phyloP scores from a whole-genome alignment of 2,888 invertebrate genomes.

The Sialis fuliginosa region DNA sequence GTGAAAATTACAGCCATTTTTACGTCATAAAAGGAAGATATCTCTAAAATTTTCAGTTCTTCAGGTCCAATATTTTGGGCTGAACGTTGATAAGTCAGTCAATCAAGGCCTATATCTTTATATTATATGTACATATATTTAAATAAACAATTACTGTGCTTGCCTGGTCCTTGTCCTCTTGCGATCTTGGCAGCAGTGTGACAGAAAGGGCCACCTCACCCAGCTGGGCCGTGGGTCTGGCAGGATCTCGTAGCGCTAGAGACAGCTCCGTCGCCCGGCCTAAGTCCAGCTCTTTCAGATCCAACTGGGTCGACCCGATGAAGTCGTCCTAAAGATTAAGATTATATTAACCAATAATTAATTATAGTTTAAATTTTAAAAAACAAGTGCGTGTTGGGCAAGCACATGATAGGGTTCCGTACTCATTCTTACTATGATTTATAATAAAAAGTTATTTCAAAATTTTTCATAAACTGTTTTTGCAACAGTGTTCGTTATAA shows the following conservation, averaged over 20 bases:
- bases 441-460: too few relatives aligned
- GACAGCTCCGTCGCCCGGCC: slow-evolving; percentile 59
- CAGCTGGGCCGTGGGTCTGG: slow-evolving; percentile 43
- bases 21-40: too few relatives aligned
- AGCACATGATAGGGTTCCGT: too few relatives aligned
- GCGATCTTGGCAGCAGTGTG: slow-evolving; percentile 80
- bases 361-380: background rate
- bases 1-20: too few relatives aligned
- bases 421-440: too few relatives aligned
- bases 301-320: slow-evolving; percentile 82
- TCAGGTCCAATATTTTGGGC: too few relatives aligned
- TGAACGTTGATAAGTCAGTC: too few relatives aligned
- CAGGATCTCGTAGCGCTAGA: slow-evolving; percentile 63
- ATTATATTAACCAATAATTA: background rate
- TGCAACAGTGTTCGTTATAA: too few relatives aligned
- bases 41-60: too few relatives aligned
- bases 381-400: too few relatives aligned
- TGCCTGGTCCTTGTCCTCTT: slow-evolving; percentile 91
- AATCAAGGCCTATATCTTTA: background rate
- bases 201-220: slow-evolving; percentile 72
- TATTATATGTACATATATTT: background rate
- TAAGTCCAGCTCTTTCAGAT: slow-evolving; percentile 67
- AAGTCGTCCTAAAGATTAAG: slow-evolving; percentile 65
- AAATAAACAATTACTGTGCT: slow-evolving; percentile 13
- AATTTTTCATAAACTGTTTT: too few relatives aligned